Evolutionary conservation across 2,888 invertebrate species (phyloP).

Genomic region (Cantharis nigra): DNA sequence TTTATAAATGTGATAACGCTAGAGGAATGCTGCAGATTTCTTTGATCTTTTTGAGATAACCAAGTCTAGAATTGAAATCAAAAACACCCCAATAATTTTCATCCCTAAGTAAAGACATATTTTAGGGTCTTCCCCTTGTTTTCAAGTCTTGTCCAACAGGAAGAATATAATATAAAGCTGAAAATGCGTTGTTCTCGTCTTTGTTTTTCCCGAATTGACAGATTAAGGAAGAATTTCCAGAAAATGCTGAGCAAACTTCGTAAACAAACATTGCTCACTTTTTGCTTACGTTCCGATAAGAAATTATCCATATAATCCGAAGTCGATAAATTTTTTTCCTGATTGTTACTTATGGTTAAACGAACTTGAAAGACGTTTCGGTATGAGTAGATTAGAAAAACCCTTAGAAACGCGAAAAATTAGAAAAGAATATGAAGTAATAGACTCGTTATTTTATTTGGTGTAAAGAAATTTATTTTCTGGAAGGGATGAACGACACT

Average conservation of each 20-base stretch:
- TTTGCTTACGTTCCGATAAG: not conserved
- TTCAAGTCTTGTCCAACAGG: constrained; percentile 26
- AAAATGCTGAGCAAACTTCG: not conserved
- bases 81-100: constrained; percentile 13
- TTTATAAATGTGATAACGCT: not conserved
- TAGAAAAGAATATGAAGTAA: not conserved
- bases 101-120: constrained; percentile 12
- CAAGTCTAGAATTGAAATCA: not conserved
- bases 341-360: not conserved
- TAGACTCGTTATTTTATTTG: not conserved
- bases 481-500: not conserved
- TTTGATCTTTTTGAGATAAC: constrained; percentile 10
- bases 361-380: not conserved
- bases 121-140: constrained; percentile 25
- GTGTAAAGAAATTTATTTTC: not conserved
- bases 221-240: constrained; percentile 12
- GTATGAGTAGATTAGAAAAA: not conserved
- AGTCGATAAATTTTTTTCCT: not conserved
- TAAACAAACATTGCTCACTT: not conserved
- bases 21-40: not conserved
- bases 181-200: constrained; percentile 16
- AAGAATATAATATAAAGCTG: constrained; percentile 21
- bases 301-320: not conserved
- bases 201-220: constrained; percentile 19
- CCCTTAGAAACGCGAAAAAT: not conserved